These are phyloP conservation scores for Dynastes tityus DNA, from an alignment of 2,888 invertebrate species.

Conservation along the genomic window DNA sequence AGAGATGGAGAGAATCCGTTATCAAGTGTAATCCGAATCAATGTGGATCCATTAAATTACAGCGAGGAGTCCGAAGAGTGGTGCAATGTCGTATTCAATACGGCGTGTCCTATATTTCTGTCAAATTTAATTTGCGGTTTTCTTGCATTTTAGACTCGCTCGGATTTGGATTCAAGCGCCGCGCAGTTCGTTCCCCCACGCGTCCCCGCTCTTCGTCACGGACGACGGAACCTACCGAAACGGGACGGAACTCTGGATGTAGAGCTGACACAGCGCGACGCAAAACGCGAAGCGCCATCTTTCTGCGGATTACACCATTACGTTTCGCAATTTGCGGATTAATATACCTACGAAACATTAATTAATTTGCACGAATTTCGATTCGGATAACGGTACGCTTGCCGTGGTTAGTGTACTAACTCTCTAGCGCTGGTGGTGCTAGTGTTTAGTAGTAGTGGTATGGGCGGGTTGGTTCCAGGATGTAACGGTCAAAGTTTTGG, in stretches of 20 bases:
- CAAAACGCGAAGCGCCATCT: slow-evolving; percentile 22
- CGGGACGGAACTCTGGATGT: neutral
- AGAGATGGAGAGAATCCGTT: slow-evolving; percentile 7
- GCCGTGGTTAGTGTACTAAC: neutral
- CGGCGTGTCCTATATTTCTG: slow-evolving; percentile 46
- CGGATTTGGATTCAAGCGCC: slow-evolving; percentile 24
- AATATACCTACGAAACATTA: slow-evolving; percentile 50
- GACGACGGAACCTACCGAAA: neutral
- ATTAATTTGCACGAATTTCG: slow-evolving; percentile 43
- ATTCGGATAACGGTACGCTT: neutral
- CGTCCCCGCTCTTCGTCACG: neutral
- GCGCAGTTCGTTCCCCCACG: neutral
- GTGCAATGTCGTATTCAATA: slow-evolving; percentile 44
- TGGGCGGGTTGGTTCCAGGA: too few relatives aligned
- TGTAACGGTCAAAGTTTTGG: neutral
- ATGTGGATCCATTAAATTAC: slow-evolving; percentile 45
- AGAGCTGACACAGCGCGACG: slow-evolving; percentile 31
- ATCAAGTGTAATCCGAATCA: slow-evolving; percentile 42
- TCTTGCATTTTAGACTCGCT: slow-evolving; percentile 47
- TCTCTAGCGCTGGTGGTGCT: neutral
- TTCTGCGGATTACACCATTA: slow-evolving; percentile 41
- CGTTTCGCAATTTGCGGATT: slow-evolving; percentile 47
- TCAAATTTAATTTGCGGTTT: slow-evolving; percentile 51
- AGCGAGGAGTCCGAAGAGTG: slow-evolving; percentile 34
- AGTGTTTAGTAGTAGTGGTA: neutral